A percentile compares a stretch with the other conserved stretches of the same genome.
phyloP scores from a whole-genome alignment of 1,140 invertebrate species.

The Drosophila asahinai region DNA sequence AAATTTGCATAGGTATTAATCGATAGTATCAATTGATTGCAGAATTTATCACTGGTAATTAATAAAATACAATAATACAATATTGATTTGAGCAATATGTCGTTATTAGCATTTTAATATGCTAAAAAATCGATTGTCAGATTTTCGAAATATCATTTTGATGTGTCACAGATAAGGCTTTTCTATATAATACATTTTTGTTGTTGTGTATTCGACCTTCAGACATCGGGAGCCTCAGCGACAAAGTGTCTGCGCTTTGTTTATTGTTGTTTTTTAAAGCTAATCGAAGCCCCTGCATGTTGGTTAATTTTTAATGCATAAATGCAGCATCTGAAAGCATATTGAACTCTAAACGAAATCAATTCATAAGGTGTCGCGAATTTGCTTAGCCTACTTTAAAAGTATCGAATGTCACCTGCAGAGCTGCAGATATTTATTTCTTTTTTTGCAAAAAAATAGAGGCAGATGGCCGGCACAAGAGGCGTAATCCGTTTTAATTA shows the following conservation, averaged over 20 bases:
- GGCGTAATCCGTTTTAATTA: constrained; percentile 58
- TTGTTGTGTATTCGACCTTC: constrained; percentile 20
- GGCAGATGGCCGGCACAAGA: constrained; percentile 18
- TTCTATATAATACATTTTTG: neutral
- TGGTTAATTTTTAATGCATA: constrained; percentile 52
- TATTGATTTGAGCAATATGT: neutral
- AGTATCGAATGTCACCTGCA: constrained; percentile 7
- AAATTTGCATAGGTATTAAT: neutral
- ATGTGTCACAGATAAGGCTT: constrained; percentile 1
- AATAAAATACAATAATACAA: neutral
- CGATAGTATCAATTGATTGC: neutral
- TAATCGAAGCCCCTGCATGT: constrained; percentile 28
- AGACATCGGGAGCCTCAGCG: neutral
- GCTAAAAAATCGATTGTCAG: neutral
- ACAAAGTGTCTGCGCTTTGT: constrained; percentile 12
- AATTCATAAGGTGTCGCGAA: constrained; percentile 50
- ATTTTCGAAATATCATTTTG: constrained; percentile 1
- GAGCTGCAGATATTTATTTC: neutral
- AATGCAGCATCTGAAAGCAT: constrained; percentile 66
- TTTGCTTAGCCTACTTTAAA: constrained; percentile 71
- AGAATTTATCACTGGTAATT: constrained; percentile 5
- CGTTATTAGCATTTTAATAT: neutral
- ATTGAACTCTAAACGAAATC: constrained; percentile 63
- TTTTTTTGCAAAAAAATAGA: neutral
- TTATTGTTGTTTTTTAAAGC: constrained; percentile 25